Base-by-base conservation (phyloP, 1,140 invertebrate species). In the Zaprionus ornatus region DNA sequence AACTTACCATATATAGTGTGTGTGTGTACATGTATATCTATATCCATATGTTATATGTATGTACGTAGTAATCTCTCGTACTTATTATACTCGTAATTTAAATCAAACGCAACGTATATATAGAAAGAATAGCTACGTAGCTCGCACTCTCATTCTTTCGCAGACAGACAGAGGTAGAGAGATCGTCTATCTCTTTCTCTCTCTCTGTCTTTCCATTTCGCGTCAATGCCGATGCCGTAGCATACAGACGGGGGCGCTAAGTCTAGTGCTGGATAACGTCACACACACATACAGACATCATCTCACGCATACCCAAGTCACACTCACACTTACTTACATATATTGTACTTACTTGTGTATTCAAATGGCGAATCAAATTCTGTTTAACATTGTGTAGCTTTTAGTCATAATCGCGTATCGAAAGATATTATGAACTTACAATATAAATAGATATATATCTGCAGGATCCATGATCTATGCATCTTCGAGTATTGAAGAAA, bases 321-420 rank as follows among this genome's bases (percentile, higher is more conserved):
- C 27, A 57, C 25, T 35, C 68, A 63, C n/a, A 68, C 56, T 29
- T 29, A 29, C 29, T 29, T 29, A 13, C 45, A 29, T 12, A 29
- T 12, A 54, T 27, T 45, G 40, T 50, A 70, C 32, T 40, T 64
- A 52, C 45, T 66, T 48, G 37, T 52, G 52, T 64, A 62, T 54
- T 52, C 48, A 57, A 76, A 72, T 62, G 54, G 68, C 74, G 74
- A 76, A 76, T 76, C 68, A 72, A 72, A 76, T 76, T 72, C 69
- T 65, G 68, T 76, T 71, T 54, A 61, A 61, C 68, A 65, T 76
- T 76, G 73, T 65, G 54, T 66, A 74, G 75, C 70, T 74, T 74
- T 77, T 68, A 68, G 69, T 66, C 50, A 40, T 42, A 60, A 76
- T 60, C 59, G 55, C 45, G 40, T 42, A 42, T 42, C 40, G 40